Evolutionary conservation across 2,888 invertebrate species (phyloP).

Genomic region (Rhagophthalmus giganteus): DNA sequence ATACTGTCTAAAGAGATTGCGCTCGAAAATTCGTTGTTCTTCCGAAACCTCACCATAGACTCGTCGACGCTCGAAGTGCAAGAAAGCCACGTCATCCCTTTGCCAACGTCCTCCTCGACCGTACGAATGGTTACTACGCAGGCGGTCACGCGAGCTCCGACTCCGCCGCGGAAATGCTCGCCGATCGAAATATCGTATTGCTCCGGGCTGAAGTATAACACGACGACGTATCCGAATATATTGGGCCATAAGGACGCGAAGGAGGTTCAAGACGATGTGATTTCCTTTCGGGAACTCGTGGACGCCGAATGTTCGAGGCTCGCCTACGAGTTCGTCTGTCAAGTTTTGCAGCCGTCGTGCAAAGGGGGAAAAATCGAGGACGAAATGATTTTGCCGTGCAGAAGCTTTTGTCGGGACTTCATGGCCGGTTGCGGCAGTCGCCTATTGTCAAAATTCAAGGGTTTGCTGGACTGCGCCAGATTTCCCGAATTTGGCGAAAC

Average conservation of each 20-base stretch:
- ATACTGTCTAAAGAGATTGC: conserved; percentile 70
- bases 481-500: conserved; percentile 79
- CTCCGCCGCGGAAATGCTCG: conserved; percentile 69
- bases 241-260: conserved; percentile 66
- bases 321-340: conserved; percentile 88
- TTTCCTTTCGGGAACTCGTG: conserved; percentile 81
- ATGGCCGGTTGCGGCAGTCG: conserved; percentile 80
- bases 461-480: conserved; percentile 74
- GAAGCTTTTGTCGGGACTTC: conserved; percentile 83
- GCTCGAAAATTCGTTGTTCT: conserved; percentile 61
- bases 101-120: conserved; percentile 50
- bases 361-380: conserved; percentile 54
- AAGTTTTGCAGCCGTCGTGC: conserved; percentile 82
- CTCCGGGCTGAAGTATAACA: conserved; percentile 72
- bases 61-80: conserved; percentile 68
- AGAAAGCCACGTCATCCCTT: conserved; percentile 53
- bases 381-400: conserved; percentile 71
- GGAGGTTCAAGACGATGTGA: conserved; percentile 74
- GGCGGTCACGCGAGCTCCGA: conserved; percentile 60
- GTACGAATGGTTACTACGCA: conserved; percentile 53
- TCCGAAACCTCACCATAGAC: conserved; percentile 68
- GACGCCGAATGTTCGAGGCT: conserved; percentile 88
- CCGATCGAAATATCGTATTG: conserved; percentile 71
- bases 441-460: conserved; percentile 69
- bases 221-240: conserved; percentile 82